These are phyloP conservation scores for Diadumene lineata DNA, from an alignment of 92 coral and sea anemone species.

Conservation along the genomic window DNA sequence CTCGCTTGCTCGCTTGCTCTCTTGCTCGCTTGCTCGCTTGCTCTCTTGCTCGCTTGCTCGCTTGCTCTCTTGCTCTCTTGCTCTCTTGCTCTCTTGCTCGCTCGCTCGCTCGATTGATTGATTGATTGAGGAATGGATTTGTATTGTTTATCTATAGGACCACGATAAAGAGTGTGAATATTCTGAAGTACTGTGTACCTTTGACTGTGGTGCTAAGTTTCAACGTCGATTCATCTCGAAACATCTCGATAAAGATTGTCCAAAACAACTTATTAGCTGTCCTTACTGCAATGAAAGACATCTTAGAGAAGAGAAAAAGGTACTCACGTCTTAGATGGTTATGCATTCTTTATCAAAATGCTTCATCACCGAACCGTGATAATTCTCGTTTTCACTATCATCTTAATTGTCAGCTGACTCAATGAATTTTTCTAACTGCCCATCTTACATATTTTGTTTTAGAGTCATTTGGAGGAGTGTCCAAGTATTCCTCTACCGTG, in stretches of 20 bases:
- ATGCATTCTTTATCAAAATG: too few species aligned
- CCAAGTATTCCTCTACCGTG: constrained; percentile 65
- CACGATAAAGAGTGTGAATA: constrained; percentile 51
- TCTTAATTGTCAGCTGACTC: too few species aligned
- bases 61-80: background rate
- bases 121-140: too few species aligned
- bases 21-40: background rate
- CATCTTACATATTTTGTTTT: background rate
- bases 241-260: constrained; percentile 70
- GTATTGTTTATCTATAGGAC: constrained; percentile 22
- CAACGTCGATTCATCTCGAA: constrained; percentile 59
- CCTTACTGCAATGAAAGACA: constrained; percentile 72
- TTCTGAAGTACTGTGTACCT: constrained; percentile 44
- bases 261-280: constrained; percentile 53
- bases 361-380: too few species aligned
- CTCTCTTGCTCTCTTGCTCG: background rate
- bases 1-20: too few species aligned
- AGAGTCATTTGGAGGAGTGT: constrained; percentile 68
- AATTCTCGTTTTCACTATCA: too few species aligned
- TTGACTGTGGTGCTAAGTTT: constrained; percentile 65
- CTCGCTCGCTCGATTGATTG: background rate
- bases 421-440: too few species aligned
- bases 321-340: too few species aligned
- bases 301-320: constrained; percentile 65
- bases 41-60: background rate